Evolutionary conservation across 2,113 vertebrate species (phyloP).

Genomic region (Herpetotheres cachinnans): DNA sequence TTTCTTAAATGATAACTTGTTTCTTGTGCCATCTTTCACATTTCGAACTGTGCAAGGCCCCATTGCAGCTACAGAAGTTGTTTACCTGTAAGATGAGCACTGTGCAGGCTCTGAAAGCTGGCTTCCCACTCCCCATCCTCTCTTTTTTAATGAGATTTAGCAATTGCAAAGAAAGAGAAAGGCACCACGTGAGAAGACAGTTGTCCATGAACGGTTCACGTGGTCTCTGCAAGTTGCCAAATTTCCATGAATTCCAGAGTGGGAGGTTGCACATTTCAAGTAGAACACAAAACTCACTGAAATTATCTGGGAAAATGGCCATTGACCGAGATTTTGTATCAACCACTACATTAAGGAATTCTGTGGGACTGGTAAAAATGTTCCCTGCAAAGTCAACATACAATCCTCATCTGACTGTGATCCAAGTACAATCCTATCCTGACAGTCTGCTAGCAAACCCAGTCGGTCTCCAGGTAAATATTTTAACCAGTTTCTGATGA

Average conservation of each 20-base stretch:
- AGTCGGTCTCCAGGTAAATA: not conserved
- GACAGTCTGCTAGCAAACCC: not conserved
- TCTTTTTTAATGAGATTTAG: not conserved
- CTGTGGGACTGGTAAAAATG: not conserved
- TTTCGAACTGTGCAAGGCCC: not conserved
- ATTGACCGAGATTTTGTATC: not conserved
- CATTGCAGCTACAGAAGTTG: not conserved
- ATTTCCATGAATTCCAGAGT: not conserved
- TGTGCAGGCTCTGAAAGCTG: not conserved
- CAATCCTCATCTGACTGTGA: not conserved
- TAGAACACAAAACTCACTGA: not conserved
- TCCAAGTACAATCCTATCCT: not conserved
- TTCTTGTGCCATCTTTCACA: not conserved
- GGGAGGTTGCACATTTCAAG: not conserved
- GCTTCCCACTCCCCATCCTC: not conserved
- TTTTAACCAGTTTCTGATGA: slow-evolving; percentile 15
- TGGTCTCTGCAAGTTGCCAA: not conserved
- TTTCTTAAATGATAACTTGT: not conserved
- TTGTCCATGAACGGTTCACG: rapidly evolving
- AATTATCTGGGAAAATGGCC: not conserved
- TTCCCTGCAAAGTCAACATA: not conserved
- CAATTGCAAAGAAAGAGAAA: not conserved
- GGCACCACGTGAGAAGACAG: not conserved
- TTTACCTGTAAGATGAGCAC: not conserved
- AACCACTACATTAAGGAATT: not conserved